phyloP scores from a whole-genome alignment of 2,888 invertebrate genomes.

The Philaethria dido region DNA sequence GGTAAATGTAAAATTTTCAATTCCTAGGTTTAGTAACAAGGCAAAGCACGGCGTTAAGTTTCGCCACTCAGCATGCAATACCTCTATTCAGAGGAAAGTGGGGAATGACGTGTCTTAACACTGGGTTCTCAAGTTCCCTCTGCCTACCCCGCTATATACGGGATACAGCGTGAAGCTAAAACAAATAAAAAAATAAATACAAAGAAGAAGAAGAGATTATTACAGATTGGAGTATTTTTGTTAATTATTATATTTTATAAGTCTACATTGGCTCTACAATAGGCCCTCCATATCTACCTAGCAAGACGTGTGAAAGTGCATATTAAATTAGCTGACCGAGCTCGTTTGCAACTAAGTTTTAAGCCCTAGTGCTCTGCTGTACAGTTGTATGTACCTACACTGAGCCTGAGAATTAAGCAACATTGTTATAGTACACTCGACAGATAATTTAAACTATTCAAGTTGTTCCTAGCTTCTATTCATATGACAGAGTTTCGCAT shows the following conservation, averaged over 20 bases:
- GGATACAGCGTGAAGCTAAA: no score
- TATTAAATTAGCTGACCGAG: slow-evolving; percentile 14
- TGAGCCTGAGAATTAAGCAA: slow-evolving; percentile 15
- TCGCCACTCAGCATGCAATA: no score
- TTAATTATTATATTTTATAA: neutral
- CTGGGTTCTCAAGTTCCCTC: no score
- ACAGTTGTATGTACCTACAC: slow-evolving; percentile 9
- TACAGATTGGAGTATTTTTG: no score
- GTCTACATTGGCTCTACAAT: neutral
- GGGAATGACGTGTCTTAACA: no score
- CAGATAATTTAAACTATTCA: slow-evolving; percentile 9
- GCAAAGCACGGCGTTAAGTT: no score
- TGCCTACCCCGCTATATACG: no score
- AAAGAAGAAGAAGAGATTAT: no score
- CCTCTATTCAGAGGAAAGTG: no score
- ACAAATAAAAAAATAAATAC: no score
- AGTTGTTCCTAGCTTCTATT: slow-evolving; percentile 14
- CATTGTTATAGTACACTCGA: slow-evolving; percentile 31
- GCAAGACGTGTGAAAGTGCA: slow-evolving; percentile 20
- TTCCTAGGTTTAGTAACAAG: no score
- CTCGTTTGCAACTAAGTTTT: slow-evolving; percentile 21
- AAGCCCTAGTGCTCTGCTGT: slow-evolving; percentile 13
- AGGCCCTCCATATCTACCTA: neutral
- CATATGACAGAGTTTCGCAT: slow-evolving; percentile 17
- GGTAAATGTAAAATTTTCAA: no score